A percentile compares a stretch with the other conserved stretches of the same genome.
phyloP scores from a whole-genome alignment of 2,888 invertebrate genomes.

The Chrysolina haemoptera region DNA sequence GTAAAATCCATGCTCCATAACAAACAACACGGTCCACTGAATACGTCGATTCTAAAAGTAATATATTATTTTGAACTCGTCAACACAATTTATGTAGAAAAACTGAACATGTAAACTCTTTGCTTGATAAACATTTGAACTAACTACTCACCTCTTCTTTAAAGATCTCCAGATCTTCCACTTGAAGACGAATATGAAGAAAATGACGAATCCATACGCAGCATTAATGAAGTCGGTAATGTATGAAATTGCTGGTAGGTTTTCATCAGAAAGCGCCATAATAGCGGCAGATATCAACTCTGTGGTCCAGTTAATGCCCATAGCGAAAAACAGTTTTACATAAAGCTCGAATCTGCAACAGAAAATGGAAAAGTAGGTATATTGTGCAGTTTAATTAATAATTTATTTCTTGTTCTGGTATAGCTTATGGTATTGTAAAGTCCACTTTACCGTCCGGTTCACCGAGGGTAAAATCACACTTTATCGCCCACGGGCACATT shows the following conservation, averaged over 20 bases:
- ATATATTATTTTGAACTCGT: too few relatives aligned
- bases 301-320: slow-evolving; percentile 89
- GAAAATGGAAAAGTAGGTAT: background rate
- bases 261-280: background rate
- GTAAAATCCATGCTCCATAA: too few relatives aligned
- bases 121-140: background rate
- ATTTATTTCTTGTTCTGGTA: too few relatives aligned
- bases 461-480: too few relatives aligned
- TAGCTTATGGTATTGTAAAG: too few relatives aligned
- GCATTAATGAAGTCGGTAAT: slow-evolving; percentile 79
- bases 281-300: slow-evolving; percentile 81
- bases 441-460: too few relatives aligned
- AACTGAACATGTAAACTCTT: too few relatives aligned
- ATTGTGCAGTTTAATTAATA: background rate
- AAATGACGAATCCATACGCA: slow-evolving; percentile 79
- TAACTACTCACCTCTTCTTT: slow-evolving; percentile 71
- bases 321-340: slow-evolving; percentile 85
- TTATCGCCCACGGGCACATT: too few relatives aligned
- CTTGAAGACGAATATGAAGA: slow-evolving; percentile 83
- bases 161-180: slow-evolving; percentile 76
- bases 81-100: too few relatives aligned
- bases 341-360: slow-evolving; percentile 81
- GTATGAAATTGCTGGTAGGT: slow-evolving; percentile 47
- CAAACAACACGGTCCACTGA: too few relatives aligned
- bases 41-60: too few relatives aligned